phyloP scores from a whole-genome alignment of 2,113 vertebrate species.

The Terrapene triunguis region DNA sequence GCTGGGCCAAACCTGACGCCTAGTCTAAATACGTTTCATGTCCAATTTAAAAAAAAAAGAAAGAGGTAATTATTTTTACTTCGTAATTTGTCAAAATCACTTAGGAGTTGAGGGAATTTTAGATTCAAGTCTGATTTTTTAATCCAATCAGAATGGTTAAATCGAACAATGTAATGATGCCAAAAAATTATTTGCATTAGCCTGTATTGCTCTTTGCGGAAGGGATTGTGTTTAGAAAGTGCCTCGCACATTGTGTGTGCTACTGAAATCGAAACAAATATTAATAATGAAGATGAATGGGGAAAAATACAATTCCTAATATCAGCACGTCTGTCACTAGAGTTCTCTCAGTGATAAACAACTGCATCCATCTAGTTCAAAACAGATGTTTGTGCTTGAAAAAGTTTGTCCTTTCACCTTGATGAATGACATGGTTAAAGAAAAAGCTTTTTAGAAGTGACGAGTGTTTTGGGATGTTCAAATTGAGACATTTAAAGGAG shows the following conservation, averaged over 20 bases:
- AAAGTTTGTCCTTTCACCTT: conserved; percentile 21
- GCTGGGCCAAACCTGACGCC: neutral
- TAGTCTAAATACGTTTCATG: conserved; percentile 14
- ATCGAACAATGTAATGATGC: conserved; percentile 56
- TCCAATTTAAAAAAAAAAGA: conserved; percentile 45
- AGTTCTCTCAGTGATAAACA: conserved; percentile 1
- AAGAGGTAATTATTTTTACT: conserved; percentile 44
- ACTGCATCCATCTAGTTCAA: neutral
- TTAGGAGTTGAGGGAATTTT: conserved; percentile 54
- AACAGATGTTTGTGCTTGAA: conserved; percentile 10
- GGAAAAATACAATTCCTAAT: neutral
- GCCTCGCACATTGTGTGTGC: neutral
- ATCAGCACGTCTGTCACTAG: conserved; percentile 14
- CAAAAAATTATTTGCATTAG: neutral
- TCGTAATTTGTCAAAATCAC: conserved; percentile 63
- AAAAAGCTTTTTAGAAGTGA: neutral
- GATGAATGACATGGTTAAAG: neutral
- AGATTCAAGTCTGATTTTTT: conserved; percentile 39
- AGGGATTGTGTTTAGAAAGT: neutral
- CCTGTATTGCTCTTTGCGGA: conserved; percentile 24
- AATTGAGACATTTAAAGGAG: neutral
- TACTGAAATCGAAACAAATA: rapidly evolving
- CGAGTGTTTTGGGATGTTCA: neutral
- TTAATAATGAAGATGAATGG: neutral
- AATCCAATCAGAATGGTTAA: conserved; percentile 64